A percentile compares a stretch with the other conserved stretches of the same genome.
Conservation (phyloP, 2,797 vertebrate species). For the Notolabrus celidotus region DNA sequence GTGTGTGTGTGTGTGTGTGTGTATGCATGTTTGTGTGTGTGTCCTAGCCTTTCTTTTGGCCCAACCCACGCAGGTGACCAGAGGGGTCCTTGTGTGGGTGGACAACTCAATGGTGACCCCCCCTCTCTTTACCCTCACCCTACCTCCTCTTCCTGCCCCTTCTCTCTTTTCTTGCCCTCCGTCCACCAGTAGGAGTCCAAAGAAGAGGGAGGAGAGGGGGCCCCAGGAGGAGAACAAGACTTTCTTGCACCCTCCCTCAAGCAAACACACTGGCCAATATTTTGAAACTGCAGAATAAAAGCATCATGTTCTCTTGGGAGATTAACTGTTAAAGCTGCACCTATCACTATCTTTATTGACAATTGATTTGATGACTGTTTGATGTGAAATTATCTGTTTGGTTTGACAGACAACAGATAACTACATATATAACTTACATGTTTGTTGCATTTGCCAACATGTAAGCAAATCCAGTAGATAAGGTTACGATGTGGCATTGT, state of each 20-base stretch:
- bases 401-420: too few species aligned
- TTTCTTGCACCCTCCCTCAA: conserved; percentile 34
- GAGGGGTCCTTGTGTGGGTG: conserved; percentile 81
- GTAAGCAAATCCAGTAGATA: too few species aligned
- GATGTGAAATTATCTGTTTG: too few species aligned
- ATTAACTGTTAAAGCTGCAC: too few species aligned
- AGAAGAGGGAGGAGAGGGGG: conserved; percentile 39
- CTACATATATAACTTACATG: too few species aligned
- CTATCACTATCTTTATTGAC: too few species aligned
- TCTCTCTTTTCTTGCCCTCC: conserved; percentile 47
- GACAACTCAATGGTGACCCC: conserved; percentile 81
- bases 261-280: conserved; percentile 30
- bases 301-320: not conserved
- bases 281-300: conserved; percentile 7
- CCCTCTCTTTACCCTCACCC: conserved; percentile 33
- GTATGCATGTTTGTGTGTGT: conserved; percentile 7
- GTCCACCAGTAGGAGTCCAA: conserved; percentile 47
- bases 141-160: conserved; percentile 19
- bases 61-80: conserved; percentile 81
- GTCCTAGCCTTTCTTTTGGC: conserved; percentile 59
- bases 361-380: too few species aligned
- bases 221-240: conserved; percentile 38
- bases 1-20: conserved; percentile 16
- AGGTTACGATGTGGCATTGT: too few species aligned
- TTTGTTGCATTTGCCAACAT: too few species aligned